Conservation (phyloP, 2,888 invertebrate genomes). For the Stegophylla sp. region DNA sequence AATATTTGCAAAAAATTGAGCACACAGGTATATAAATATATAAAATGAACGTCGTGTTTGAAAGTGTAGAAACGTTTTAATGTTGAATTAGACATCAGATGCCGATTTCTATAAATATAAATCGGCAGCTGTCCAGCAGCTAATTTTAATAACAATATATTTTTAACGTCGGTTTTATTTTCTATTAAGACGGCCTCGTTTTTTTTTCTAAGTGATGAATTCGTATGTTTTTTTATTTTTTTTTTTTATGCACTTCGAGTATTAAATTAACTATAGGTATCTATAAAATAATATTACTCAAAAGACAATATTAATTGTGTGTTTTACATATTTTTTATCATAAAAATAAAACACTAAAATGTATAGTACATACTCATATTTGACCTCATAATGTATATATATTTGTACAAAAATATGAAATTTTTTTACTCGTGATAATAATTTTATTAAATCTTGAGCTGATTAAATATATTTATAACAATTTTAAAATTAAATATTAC, state of each 20-base stretch:
- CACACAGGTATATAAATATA: slow-evolving; percentile 47
- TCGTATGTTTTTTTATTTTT: neutral
- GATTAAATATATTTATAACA: too few species aligned
- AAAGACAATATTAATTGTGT: too few species aligned
- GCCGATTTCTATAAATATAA: slow-evolving; percentile 50
- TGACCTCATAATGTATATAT: too few species aligned
- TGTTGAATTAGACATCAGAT: slow-evolving; percentile 43
- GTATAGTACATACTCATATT: too few species aligned
- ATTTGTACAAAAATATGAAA: too few species aligned
- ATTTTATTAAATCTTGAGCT: too few species aligned
- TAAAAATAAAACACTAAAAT: too few species aligned
- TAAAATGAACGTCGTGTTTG: slow-evolving; percentile 28
- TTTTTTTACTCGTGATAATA: too few species aligned
- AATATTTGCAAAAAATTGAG: slow-evolving; percentile 57
- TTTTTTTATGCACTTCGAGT: neutral
- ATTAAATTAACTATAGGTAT: neutral
- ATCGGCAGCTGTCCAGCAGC: slow-evolving; percentile 35
- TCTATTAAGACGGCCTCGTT: slow-evolving; percentile 31
- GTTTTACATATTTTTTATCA: too few species aligned
- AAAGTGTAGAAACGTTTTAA: slow-evolving; percentile 25
- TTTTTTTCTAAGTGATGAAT: neutral
- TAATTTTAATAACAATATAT: slow-evolving; percentile 48
- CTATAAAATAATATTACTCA: neutral
- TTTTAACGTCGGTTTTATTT: slow-evolving; percentile 25
- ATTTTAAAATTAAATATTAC: too few species aligned